These are phyloP conservation scores for Saxidomus purpurata DNA, from an alignment of 1,140 invertebrate genomes.

Conservation along the genomic window DNA sequence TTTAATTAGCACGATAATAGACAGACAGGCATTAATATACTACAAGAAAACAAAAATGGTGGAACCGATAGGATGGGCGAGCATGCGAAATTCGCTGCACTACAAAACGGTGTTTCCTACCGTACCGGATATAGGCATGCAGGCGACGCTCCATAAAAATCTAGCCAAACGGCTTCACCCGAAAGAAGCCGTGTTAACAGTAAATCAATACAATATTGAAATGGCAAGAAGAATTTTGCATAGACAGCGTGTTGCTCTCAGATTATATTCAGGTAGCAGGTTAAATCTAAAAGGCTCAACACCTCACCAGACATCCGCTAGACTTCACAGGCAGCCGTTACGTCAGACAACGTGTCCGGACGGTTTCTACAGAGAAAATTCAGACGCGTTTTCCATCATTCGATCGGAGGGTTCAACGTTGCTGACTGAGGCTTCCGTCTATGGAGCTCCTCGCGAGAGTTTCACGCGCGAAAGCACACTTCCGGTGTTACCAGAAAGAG, in stretches of 20 bases:
- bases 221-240: slow-evolving; percentile 60
- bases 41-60: too few relatives aligned
- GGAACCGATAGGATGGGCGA: slow-evolving; percentile 63
- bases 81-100: slow-evolving; percentile 46
- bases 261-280: slow-evolving; percentile 53
- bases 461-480: background rate
- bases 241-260: slow-evolving; percentile 51
- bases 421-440: slow-evolving; percentile 55
- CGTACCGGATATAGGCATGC: slow-evolving; percentile 52
- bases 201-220: slow-evolving; percentile 56
- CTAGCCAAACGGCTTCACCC: slow-evolving; percentile 46
- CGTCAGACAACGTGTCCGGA: slow-evolving; percentile 34
- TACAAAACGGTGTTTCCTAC: slow-evolving; percentile 59
- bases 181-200: slow-evolving; percentile 25
- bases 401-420: slow-evolving; percentile 37
- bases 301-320: slow-evolving; percentile 35
- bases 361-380: slow-evolving; percentile 46
- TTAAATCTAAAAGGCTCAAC: slow-evolving; percentile 55
- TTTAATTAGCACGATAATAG: too few relatives aligned
- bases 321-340: slow-evolving; percentile 50
- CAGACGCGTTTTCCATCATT: slow-evolving; percentile 46
- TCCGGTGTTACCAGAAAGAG: background rate
- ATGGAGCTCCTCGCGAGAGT: background rate
- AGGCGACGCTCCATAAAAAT: slow-evolving; percentile 45
- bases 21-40: too few relatives aligned